Evolutionary conservation across 2,113 vertebrate species (phyloP).

Genomic region (Boleophthalmus pectinirostris): DNA sequence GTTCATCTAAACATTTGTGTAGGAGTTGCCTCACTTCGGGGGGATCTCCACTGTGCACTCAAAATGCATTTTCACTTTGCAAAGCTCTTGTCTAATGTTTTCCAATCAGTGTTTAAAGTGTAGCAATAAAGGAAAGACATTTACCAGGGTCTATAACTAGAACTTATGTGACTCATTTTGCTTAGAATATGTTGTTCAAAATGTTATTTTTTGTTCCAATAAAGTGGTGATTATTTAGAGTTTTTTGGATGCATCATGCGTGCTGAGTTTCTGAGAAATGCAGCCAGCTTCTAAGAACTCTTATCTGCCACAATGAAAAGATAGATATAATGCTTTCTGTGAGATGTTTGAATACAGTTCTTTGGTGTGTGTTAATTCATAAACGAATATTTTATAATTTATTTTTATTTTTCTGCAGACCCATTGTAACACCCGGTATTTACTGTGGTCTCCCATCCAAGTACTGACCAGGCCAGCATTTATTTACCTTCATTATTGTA

Average conservation of each 20-base stretch:
- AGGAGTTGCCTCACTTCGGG: conserved; percentile 32
- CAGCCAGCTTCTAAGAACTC: not conserved
- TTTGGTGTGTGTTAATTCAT: no score
- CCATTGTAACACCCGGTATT: no score
- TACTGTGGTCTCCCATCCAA: no score
- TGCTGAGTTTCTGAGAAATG: conserved; percentile 3
- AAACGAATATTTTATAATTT: no score
- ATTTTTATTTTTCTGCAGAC: no score
- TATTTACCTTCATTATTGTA: no score
- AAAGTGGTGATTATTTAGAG: conserved; percentile 6
- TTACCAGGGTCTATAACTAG: conserved; percentile 18
- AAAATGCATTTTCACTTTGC: conserved; percentile 33
- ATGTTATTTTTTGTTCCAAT: conserved; percentile 8
- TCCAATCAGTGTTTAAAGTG: conserved; percentile 53
- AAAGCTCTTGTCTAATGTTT: conserved; percentile 52
- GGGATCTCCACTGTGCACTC: conserved; percentile 55
- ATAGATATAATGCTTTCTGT: not conserved
- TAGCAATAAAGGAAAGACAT: conserved; percentile 47
- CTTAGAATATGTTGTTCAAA: not conserved
- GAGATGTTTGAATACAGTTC: not conserved
- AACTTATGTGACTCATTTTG: conserved; percentile 33
- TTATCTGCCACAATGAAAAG: not conserved
- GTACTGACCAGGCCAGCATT: no score
- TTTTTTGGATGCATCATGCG: not conserved
- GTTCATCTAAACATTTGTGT: conserved; percentile 26